These are phyloP conservation scores for Coleophora deauratella DNA, from an alignment of 2,888 invertebrate genomes.

Conservation along the genomic window DNA sequence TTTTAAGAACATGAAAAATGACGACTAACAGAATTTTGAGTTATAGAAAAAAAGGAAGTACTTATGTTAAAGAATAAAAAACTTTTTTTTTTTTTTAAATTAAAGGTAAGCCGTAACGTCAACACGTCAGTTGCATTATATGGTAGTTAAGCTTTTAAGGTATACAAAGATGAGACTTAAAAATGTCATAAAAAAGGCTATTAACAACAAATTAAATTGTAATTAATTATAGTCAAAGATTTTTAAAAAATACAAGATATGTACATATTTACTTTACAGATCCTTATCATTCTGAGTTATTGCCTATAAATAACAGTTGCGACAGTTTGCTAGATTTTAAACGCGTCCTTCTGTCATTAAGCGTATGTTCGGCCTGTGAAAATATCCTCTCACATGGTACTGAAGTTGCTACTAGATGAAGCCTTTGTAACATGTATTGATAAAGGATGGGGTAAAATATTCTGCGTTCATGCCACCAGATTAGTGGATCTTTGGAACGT, in stretches of 20 bases:
- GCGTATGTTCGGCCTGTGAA: neutral
- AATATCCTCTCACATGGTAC: constrained; percentile 1
- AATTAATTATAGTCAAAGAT: too few relatives aligned
- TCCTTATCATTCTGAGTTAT: neutral
- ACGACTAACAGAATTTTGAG: neutral
- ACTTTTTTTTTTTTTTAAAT: neutral
- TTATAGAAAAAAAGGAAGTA: neutral
- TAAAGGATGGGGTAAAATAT: neutral
- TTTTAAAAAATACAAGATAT: too few relatives aligned
- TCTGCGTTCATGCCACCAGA: neutral
- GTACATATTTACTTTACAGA: neutral
- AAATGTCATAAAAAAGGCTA: too few relatives aligned
- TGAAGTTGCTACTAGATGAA: neutral
- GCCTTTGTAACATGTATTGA: neutral
- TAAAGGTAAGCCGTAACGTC: neutral
- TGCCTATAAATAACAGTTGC: neutral
- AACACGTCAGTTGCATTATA: neutral
- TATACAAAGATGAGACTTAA: neutral
- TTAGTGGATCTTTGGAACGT: neutral
- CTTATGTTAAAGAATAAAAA: neutral
- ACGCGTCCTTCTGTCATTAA: neutral
- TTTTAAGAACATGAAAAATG: neutral
- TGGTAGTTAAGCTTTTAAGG: too few relatives aligned
- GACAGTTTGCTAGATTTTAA: neutral
- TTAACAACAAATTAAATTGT: too few relatives aligned